Base-by-base conservation (phyloP, 1,140 invertebrate species). In the Drosophila serrata region DNA sequence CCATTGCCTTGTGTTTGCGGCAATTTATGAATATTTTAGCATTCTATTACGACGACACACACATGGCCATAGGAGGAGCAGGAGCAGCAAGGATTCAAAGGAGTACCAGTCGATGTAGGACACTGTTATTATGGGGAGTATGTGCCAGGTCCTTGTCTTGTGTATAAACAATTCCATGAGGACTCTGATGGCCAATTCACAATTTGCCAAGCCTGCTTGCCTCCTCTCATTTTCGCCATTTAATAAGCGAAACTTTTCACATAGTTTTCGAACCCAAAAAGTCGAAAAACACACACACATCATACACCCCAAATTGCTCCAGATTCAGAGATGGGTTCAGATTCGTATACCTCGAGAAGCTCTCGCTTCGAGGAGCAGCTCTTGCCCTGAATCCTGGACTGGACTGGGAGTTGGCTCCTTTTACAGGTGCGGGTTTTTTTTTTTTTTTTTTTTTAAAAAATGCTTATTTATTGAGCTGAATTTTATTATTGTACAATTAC, bases 1-100 rank as follows among this genome's bases (percentile, higher is more conserved):
- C 24, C 12, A 24, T 24, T 4, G 27, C 6, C 22, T 5, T 12
- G 13, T 39, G 42, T 68, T 64, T 58, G 61, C 39, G n/a, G 48
- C 65, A 81, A 84, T 86, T 85, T 85, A 84, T 84, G 81, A 85
- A 84, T 84, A 85, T 77, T 85, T 84, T 73, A 84, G 61, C 78
- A 68, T 72, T 80, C 63, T 68, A 78, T 75, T 75, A 58, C 33
- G 56, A n/a, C 27, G 59, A 58, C 65, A 46, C 61, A 31, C 33
- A 33, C 35, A 40, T 13, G 29, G 17, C 9, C 4, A 4, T 2
- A 7, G 49, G 29, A 42, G 24, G 4, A 3, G 22, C 12, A 19
- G 22, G 13, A n/a, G 8, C 1, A 15, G 33, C 4, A 1, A n/a
- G 24, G 33, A 11, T 33, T n/a, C 35, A n/a, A 13, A 29, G 43